Evolutionary conservation across 2,888 invertebrate genomes (phyloP).

Genomic region (Drosophila quinaria): DNA sequence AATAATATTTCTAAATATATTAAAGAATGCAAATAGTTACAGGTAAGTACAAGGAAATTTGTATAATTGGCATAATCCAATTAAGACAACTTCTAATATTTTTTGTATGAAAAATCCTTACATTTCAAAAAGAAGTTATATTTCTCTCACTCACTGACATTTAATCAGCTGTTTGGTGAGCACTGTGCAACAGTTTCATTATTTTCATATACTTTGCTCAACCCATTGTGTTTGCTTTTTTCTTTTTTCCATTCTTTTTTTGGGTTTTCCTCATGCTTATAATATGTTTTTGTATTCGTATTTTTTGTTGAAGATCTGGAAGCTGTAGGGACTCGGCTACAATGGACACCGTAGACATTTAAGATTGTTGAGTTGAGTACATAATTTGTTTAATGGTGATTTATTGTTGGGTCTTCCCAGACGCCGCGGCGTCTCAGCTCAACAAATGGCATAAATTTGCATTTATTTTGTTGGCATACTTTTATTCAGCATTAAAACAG

Average conservation of each 20-base stretch:
- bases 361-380: conserved; percentile 74
- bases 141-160: background rate
- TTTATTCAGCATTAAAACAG: background rate
- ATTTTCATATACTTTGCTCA: conserved; percentile 12
- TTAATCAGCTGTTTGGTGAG: background rate
- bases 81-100: no score
- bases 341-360: conserved; percentile 68
- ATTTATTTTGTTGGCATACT: conserved; percentile 50
- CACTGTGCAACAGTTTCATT: conserved; percentile 28
- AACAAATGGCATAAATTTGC: conserved; percentile 70
- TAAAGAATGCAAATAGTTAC: no score
- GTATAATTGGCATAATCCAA: no score
- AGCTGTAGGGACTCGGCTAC: conserved; percentile 32
- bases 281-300: conserved; percentile 15
- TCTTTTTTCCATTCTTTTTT: background rate
- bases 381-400: conserved; percentile 81
- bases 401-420: conserved; percentile 64
- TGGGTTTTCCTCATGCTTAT: conserved; percentile 3
- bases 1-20: no score
- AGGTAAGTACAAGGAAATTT: no score
- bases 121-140: no score
- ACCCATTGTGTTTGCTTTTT: conserved; percentile 17
- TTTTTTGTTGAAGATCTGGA: conserved; percentile 40
- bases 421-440: conserved; percentile 34
- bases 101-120: no score